Conservation (phyloP, 2,888 invertebrate species). For the Entomobrya proxima region DNA sequence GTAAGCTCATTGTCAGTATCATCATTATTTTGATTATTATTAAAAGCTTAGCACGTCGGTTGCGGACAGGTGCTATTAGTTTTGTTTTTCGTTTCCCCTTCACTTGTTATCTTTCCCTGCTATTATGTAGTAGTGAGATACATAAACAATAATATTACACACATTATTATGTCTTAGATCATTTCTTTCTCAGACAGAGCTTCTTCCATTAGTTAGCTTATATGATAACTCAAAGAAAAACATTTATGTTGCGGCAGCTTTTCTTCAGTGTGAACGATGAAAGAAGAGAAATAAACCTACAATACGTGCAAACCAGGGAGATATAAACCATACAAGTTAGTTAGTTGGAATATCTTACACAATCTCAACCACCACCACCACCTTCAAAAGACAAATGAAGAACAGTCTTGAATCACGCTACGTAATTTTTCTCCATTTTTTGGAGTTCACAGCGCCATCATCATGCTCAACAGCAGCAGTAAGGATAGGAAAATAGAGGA, state of each 20-base stretch:
- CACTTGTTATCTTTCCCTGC: constrained; percentile 50
- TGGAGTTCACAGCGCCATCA: constrained; percentile 50
- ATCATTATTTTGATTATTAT: constrained; percentile 67
- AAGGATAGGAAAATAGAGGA: no score
- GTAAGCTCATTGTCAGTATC: constrained; percentile 65
- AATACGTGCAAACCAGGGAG: no score
- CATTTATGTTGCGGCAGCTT: neutral
- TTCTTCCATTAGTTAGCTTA: neutral
- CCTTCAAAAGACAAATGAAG: constrained; percentile 61
- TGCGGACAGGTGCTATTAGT: constrained; percentile 68
- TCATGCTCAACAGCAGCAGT: constrained; percentile 28
- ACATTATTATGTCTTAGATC: constrained; percentile 33
- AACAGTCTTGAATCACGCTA: constrained; percentile 71
- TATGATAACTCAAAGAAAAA: neutral
- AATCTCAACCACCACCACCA: neutral
- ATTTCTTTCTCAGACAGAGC: neutral
- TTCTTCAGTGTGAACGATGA: neutral
- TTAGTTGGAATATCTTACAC: neutral
- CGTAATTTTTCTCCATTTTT: constrained; percentile 69
- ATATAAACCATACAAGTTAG: neutral
- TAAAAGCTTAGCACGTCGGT: constrained; percentile 67
- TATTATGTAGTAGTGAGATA: constrained; percentile 45
- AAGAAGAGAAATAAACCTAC: no score
- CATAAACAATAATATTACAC: constrained; percentile 51
- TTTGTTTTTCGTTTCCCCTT: constrained; percentile 60